Percentiles rank a stretch among this genome's conserved stretches.
Evolutionary conservation across 2,113 vertebrate genomes (phyloP).

Genomic region (Aptenodytes patagonicus): DNA sequence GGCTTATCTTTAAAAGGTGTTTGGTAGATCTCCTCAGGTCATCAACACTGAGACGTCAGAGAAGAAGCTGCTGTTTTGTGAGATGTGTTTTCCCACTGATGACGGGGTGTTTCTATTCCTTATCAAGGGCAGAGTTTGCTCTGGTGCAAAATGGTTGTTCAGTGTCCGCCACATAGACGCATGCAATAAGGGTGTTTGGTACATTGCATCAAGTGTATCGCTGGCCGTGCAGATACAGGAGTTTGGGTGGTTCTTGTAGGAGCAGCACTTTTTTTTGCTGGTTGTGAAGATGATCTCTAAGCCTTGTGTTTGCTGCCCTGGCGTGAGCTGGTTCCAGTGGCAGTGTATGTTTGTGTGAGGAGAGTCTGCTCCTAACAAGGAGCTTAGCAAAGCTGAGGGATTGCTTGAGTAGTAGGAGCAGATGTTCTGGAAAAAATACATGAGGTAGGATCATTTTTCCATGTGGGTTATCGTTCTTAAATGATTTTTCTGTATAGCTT

Average conservation of each 20-base stretch:
- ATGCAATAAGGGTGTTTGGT: not conserved
- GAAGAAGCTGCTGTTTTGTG: not conserved
- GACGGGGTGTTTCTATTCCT: not conserved
- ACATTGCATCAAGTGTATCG: fast-evolving
- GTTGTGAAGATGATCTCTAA: not conserved
- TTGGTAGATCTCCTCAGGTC: not conserved
- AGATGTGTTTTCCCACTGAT: not conserved
- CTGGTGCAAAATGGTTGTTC: not conserved
- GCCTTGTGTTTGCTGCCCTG: not conserved
- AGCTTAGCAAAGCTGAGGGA: not conserved
- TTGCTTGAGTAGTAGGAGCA: not conserved
- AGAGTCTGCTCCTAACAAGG: not conserved
- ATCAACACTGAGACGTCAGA: not conserved
- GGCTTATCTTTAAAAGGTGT: not conserved
- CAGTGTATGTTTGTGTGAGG: fast-evolving
- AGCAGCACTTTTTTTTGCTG: not conserved
- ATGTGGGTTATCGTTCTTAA: not conserved
- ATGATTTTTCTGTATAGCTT: not conserved
- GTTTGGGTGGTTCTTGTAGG: not conserved
- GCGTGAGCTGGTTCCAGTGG: not conserved
- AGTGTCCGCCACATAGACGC: fast-evolving
- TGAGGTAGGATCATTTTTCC: not conserved
- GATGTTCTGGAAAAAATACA: not conserved
- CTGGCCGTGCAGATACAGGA: fast-evolving
- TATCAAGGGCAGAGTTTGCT: not conserved